A percentile compares a stretch with the other conserved stretches of the same genome.
Evolutionary conservation across 2,113 vertebrate species (phyloP).

Genomic region (Hippoglossus stenolepis): DNA sequence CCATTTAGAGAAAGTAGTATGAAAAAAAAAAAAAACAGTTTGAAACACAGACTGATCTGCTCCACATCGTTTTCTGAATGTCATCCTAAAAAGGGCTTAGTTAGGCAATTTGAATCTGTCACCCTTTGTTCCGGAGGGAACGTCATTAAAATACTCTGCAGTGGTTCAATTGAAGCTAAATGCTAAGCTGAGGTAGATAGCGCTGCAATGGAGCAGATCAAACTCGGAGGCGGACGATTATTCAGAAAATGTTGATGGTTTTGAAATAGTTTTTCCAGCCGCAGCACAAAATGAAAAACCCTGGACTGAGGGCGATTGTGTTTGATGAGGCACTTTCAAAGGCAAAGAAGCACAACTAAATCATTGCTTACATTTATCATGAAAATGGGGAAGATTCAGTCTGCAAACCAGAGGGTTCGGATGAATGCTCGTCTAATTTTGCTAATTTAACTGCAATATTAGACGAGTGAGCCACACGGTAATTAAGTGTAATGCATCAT

Average conservation of each 20-base stretch:
- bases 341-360: conserved; percentile 32
- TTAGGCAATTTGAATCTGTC: conserved; percentile 53
- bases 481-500: conserved; percentile 19
- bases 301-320: conserved; percentile 7
- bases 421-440: conserved; percentile 44
- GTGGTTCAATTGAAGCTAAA: conserved; percentile 55
- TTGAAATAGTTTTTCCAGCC: conserved; percentile 32
- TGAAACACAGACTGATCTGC: conserved; percentile 7
- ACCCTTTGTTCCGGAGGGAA: conserved; percentile 55
- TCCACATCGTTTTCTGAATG: conserved; percentile 17
- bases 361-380: conserved; percentile 52
- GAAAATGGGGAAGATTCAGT: conserved; percentile 35
- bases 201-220: conserved; percentile 32
- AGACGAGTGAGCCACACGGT: conserved; percentile 23
- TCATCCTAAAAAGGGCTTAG: conserved; percentile 38
- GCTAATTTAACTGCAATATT: conserved; percentile 35
- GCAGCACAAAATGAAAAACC: conserved; percentile 41
- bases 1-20: conserved; percentile 1
- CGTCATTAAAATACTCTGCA: conserved; percentile 63
- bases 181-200: conserved; percentile 48
- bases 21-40: neutral
- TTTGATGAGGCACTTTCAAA: conserved; percentile 54
- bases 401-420: conserved; percentile 37
- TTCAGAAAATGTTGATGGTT: conserved; percentile 57
- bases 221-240: conserved; percentile 47